Evolutionary conservation across 2,888 invertebrate species (phyloP), one percentile per base, ranked within the genome.

Genomic region (Pheosia gnoma): DNA sequence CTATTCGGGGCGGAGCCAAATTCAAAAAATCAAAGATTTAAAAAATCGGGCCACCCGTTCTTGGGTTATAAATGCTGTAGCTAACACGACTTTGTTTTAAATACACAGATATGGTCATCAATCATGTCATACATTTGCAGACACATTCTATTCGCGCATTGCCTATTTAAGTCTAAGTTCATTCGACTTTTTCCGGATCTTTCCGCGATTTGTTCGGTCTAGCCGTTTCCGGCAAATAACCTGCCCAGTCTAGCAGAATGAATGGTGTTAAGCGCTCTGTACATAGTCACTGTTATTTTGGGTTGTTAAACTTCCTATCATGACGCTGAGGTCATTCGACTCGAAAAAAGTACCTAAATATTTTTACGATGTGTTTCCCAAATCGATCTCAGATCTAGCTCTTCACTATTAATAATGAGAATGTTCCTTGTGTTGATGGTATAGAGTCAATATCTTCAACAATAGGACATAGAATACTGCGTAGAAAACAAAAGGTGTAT

Each of bases 161-260:
- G 37, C 11, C 25, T 47, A 51, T 45, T n/a, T 25, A 7, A 25
- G 8, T 9, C 25, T 7, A 51, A 51, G 51, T 51, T 25, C 51
- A 25, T 25, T 25, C 51, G 25, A 3, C 25, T 8, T 53, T 37
- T 37, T 53, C 53, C 53, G 37, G 37, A 53, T 25, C 7, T 25
- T 51, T 51, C 10, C 37, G 53, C 37, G 36, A 53, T 37, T 53
- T 51, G 51, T 11, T 37, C 11, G 37, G 53, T 38, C 11, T 8
- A 37, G 11, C 37, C 11, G 53, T 53, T 53, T 53, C 53, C 53
- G 53, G 53, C 11, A 37, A 10, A 53, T 51, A 51, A 9, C 51
- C 13, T 51, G 51, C 25, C 13, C 51, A 7, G 7, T 51, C 25
- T 51, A 51, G 25, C 25, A 25, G 51, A 51, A 51, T 51, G 49